phyloP scores from a whole-genome alignment of 1,140 invertebrate genomes.

The Megalonaias nervosa region DNA sequence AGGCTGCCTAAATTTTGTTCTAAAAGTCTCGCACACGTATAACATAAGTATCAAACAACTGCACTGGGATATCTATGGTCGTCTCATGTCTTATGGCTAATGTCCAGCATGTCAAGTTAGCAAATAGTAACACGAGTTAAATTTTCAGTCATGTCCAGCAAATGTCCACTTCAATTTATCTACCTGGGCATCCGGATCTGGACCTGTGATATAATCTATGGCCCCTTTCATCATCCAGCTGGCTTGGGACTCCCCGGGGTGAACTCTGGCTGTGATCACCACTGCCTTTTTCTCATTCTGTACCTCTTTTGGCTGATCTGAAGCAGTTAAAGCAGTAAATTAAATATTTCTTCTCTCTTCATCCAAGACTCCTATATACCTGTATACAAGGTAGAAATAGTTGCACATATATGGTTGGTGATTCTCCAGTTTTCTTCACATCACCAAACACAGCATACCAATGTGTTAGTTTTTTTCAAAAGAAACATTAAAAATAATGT shows the following conservation, averaged over 20 bases:
- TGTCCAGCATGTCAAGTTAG: too few species aligned
- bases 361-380: too few species aligned
- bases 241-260: constrained; percentile 70
- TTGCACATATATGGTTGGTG: not conserved
- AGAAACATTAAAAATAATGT: not conserved
- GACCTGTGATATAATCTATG: constrained; percentile 64
- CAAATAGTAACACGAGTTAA: too few species aligned
- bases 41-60: too few species aligned
- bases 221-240: constrained; percentile 72
- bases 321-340: not conserved
- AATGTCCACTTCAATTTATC: too few species aligned
- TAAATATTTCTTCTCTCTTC: not conserved
- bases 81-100: too few species aligned
- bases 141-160: too few species aligned
- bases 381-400: too few species aligned
- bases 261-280: constrained; percentile 70
- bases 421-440: not conserved
- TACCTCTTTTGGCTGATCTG: constrained; percentile 40
- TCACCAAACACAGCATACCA: not conserved
- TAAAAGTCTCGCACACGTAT: too few species aligned
- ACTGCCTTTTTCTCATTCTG: constrained; percentile 72
- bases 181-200: constrained; percentile 49
- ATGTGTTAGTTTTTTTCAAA: not conserved
- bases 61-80: too few species aligned
- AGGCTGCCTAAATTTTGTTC: too few species aligned